Evolutionary conservation across 2,113 vertebrate genomes (phyloP).

Genomic region (Diglossa brunneiventris): DNA sequence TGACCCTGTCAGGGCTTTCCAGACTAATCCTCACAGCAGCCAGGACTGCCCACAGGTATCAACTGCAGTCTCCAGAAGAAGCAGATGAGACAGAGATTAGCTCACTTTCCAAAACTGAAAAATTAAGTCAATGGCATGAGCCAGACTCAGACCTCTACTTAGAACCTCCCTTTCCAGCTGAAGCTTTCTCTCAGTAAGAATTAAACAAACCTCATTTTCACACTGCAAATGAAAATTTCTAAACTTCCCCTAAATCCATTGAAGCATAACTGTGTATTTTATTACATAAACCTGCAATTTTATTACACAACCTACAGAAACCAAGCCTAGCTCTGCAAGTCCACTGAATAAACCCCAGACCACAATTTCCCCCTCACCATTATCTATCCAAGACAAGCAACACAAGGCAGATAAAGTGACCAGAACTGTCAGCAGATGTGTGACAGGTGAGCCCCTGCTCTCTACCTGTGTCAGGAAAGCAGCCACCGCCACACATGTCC

Average conservation of each 20-base stretch:
- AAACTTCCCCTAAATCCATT: not conserved
- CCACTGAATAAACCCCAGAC: constrained; percentile 23
- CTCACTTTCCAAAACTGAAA: not conserved
- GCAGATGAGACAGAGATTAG: not conserved
- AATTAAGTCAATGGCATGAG: not conserved
- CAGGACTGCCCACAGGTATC: not conserved
- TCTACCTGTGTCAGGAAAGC: not conserved
- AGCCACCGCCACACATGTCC: not conserved
- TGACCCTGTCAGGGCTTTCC: not conserved
- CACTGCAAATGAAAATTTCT: not conserved
- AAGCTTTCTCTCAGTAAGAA: not conserved
- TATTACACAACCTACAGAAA: constrained; percentile 3
- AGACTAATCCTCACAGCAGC: not conserved
- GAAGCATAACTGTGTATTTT: not conserved
- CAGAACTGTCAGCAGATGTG: not conserved
- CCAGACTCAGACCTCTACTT: not conserved
- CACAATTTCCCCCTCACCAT: not conserved
- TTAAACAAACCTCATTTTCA: not conserved
- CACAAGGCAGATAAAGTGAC: not conserved
- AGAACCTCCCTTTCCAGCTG: not conserved
- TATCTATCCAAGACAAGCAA: not conserved
- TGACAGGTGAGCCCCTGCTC: not conserved
- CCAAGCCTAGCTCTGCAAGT: not conserved
- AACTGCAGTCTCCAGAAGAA: not conserved
- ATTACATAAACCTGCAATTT: constrained; percentile 15